A percentile compares a stretch with the other conserved stretches of the same genome.
phyloP scores from a whole-genome alignment of 1,140 invertebrate genomes.

The Leptopilina boulardi region DNA sequence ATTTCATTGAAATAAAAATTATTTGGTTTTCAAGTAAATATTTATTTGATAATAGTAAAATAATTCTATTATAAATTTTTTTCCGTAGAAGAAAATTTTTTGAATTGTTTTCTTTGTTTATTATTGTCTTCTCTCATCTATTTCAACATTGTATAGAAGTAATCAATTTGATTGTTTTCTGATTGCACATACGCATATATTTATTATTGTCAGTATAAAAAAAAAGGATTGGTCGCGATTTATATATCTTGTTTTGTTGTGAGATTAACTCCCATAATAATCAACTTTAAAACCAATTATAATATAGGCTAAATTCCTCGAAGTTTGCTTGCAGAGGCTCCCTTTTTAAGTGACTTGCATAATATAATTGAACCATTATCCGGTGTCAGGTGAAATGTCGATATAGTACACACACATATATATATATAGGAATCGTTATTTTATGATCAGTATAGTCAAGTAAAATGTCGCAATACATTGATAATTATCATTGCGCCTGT shows the following conservation, averaged over 20 bases:
- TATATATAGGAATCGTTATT: neutral
- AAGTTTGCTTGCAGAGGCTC: slow-evolving; percentile 15
- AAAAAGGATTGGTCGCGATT: neutral
- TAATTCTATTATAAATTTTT: no score
- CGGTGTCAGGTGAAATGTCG: slow-evolving; percentile 33
- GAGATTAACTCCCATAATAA: slow-evolving; percentile 18
- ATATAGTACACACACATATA: no score
- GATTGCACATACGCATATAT: neutral
- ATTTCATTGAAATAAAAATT: no score
- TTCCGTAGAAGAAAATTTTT: no score
- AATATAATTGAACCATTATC: slow-evolving; percentile 40
- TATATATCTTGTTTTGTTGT: slow-evolving; percentile 27
- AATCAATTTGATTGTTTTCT: slow-evolving; percentile 7
- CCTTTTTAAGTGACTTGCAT: slow-evolving; percentile 11
- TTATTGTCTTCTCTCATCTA: neutral
- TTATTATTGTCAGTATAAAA: neutral
- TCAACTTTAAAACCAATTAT: slow-evolving; percentile 29
- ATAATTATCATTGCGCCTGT: slow-evolving; percentile 36
- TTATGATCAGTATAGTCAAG: slow-evolving; percentile 35
- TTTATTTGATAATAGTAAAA: no score
- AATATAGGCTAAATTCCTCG: slow-evolving; percentile 26
- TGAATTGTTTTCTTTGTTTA: no score
- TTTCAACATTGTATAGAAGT: neutral
- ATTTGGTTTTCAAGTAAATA: no score
- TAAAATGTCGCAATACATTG: slow-evolving; percentile 26